Evolutionary conservation across 2,113 vertebrate species (phyloP), one percentile per base, ranked within the genome.

Genomic region (Paratilapia polleni): DNA sequence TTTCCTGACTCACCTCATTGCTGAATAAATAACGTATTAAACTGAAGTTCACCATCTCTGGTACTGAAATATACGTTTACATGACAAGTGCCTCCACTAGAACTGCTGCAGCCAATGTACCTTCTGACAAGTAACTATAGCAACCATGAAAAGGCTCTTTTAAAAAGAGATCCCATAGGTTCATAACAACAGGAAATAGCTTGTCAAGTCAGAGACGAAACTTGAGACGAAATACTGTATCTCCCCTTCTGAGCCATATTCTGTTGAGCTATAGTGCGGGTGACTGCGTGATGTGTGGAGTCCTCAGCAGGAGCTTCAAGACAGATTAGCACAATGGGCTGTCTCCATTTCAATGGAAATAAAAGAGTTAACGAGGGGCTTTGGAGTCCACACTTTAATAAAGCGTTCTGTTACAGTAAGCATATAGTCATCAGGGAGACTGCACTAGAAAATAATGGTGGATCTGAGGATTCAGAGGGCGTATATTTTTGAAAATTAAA

Each of bases 241-340:
- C 22, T 66, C 64, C 79, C 52, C 34, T 15, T 4, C 58, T 73
- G 36, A 87, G 66, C 49, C 41, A 3, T 26, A 5, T 78, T 81
- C 64, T 83, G 43, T 3, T 19, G 52, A 73, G 74, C 63, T 54
- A 17, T 74, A 77, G 82, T 2, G 57, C 4, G 9, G 68, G 68
- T 14, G 68, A n/a, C 82, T 52, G 68, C n/a, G 78, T 60, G 2
- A 49, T 19, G 89, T 63, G 86, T 84, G 88, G 85, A 75, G 88
- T 86, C 38, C 88, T 61, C 87, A 66, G 89, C 85, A 36, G 90
- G 88, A 54, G 92, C 43, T 88, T 80, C 58, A 52, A 83, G 49
- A 82, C 83, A 80, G 90, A 92, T 93, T 92, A 93, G 78, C 92
- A 70, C 91, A 83, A 85, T 15, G 83, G 87, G 91, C 9, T 75